Evolutionary conservation across 2,888 invertebrate genomes (phyloP).

Genomic region (Troides aeacus): DNA sequence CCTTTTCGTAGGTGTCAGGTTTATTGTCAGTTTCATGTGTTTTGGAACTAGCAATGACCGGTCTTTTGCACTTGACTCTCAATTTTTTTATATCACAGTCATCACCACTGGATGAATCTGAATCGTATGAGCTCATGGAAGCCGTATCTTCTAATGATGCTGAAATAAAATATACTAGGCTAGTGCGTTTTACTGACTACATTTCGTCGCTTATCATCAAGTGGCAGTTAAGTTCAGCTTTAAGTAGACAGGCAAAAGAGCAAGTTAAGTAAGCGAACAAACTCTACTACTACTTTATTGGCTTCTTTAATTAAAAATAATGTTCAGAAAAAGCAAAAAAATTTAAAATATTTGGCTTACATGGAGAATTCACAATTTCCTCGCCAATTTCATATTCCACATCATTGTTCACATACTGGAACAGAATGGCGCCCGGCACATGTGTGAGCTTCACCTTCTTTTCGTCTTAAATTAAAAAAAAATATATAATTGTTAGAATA

Average conservation of each 20-base stretch:
- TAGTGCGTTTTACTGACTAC: too few species aligned
- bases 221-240: too few species aligned
- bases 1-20: too few species aligned
- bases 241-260: too few species aligned
- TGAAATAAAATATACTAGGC: slow-evolving; percentile 35
- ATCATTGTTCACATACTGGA: slow-evolving; percentile 51
- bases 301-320: too few species aligned
- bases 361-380: slow-evolving; percentile 52
- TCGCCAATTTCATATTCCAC: slow-evolving; percentile 65
- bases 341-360: slow-evolving; percentile 40
- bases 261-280: too few species aligned
- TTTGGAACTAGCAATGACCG: slow-evolving; percentile 30
- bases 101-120: slow-evolving; percentile 43
- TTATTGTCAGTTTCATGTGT: background rate
- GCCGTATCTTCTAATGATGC: slow-evolving; percentile 59
- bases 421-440: slow-evolving; percentile 60
- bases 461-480: slow-evolving; percentile 48
- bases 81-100: slow-evolving; percentile 15
- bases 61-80: slow-evolving; percentile 12
- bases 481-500: background rate
- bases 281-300: too few species aligned
- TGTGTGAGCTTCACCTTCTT: slow-evolving; percentile 58
- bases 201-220: too few species aligned
- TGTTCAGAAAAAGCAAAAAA: too few species aligned
- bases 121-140: slow-evolving; percentile 46